Conservation (phyloP, 2,888 invertebrate species). For the Drosophila cognata region DNA sequence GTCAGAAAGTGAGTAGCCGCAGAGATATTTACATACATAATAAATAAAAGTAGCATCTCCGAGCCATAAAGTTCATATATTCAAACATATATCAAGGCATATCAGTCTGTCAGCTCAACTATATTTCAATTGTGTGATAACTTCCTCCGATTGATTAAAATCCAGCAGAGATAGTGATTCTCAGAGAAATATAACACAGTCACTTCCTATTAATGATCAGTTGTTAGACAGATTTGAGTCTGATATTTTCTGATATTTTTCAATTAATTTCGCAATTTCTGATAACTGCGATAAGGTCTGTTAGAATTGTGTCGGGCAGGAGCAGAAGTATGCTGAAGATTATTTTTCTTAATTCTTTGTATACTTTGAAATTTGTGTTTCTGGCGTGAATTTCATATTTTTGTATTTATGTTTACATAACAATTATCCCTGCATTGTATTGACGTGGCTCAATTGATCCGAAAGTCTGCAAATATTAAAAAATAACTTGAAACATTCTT, state of each 20-base stretch:
- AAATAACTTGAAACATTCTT: too few relatives aligned
- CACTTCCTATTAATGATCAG: background rate
- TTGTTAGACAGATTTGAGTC: too few relatives aligned
- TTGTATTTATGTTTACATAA: background rate
- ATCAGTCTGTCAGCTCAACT: background rate
- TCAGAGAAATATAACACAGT: background rate
- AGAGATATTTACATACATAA: background rate
- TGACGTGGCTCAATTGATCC: background rate
- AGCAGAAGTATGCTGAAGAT: background rate
- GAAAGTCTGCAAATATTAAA: background rate
- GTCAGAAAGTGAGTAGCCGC: slow-evolving; percentile 58
- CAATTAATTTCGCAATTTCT: background rate
- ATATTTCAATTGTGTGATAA: background rate
- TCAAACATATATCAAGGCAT: background rate
- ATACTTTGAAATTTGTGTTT: background rate
- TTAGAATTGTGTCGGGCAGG: background rate
- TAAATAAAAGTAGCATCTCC: background rate
- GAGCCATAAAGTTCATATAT: background rate
- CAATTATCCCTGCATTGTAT: background rate
- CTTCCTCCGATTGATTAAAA: background rate
- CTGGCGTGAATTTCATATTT: background rate
- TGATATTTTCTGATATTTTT: background rate
- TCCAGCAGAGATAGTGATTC: background rate
- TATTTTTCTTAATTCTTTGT: background rate
- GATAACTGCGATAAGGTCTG: background rate